Evolutionary conservation across 2,797 vertebrate species (phyloP).

Genomic region (Scolopax bukidnonensis): DNA sequence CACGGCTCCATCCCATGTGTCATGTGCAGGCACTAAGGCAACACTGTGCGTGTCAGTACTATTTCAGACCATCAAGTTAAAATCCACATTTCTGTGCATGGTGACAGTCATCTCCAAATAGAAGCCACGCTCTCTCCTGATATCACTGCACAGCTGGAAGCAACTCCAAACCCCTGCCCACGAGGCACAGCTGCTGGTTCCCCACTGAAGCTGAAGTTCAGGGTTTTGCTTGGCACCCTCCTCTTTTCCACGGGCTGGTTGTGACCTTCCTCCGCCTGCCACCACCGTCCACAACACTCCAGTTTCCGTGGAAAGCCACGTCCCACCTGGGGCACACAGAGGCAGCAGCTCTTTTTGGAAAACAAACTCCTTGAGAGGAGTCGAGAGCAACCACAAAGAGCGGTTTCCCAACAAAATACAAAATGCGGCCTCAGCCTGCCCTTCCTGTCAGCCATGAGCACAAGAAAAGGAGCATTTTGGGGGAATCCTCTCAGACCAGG

Average conservation of each 20-base stretch:
- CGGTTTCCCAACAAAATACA: neutral
- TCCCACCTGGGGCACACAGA: neutral
- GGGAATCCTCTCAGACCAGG: neutral
- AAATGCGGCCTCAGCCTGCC: neutral
- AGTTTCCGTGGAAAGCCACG: neutral
- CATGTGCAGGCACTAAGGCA: neutral
- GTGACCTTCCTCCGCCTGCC: neutral
- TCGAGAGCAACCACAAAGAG: neutral
- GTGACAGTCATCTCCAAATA: neutral
- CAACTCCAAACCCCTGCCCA: neutral
- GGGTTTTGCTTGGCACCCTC: neutral
- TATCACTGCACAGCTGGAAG: neutral
- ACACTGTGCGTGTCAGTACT: neutral
- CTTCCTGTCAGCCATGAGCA: neutral
- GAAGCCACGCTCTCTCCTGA: neutral
- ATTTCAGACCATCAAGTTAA: neutral
- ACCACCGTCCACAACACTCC: neutral
- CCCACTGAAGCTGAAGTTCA: neutral
- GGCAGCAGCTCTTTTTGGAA: neutral
- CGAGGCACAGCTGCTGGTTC: neutral
- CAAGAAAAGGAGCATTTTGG: neutral
- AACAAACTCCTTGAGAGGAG: neutral
- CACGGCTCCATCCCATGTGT: neutral
- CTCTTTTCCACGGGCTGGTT: accelerated
- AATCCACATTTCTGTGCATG: accelerated